A percentile compares a stretch with the other conserved stretches of the same genome.
Evolutionary conservation across 2,888 invertebrate genomes (phyloP).

Genomic region (Lepetodrilus schrolli): DNA sequence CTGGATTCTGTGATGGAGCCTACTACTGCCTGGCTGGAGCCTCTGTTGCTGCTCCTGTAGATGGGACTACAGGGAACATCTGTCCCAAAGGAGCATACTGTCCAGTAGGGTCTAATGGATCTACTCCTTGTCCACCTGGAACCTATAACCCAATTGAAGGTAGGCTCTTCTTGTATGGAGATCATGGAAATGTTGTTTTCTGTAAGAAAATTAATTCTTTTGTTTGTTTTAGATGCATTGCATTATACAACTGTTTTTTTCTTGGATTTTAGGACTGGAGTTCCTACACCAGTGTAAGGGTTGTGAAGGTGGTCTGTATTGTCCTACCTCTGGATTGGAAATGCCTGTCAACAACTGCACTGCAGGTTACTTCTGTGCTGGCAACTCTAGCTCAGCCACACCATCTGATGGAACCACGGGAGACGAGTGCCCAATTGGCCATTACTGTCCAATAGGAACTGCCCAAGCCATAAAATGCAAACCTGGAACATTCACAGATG

Average conservation of each 20-base stretch:
- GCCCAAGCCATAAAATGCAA: constrained; percentile 58
- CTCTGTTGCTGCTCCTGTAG: constrained; percentile 54
- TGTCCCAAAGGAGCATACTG: constrained; percentile 68
- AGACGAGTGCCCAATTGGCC: constrained; percentile 60
- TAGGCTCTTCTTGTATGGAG: constrained; percentile 37
- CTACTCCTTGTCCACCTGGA: constrained; percentile 66
- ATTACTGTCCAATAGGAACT: constrained; percentile 67
- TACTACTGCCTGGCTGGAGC: constrained; percentile 63
- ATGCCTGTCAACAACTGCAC: constrained; percentile 62
- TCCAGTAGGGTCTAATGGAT: constrained; percentile 57
- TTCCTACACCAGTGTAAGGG: constrained; percentile 59
- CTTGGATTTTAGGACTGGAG: constrained; percentile 51
- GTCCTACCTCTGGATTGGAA: constrained; percentile 60
- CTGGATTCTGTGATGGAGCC: constrained; percentile 60
- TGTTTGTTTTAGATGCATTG: background rate
- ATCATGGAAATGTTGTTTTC: background rate
- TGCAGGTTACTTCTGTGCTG: constrained; percentile 61
- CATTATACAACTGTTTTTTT: background rate
- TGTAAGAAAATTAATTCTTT: background rate
- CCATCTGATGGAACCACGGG: constrained; percentile 63
- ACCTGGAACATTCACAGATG: constrained; percentile 63
- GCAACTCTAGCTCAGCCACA: constrained; percentile 49
- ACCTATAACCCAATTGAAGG: constrained; percentile 67
- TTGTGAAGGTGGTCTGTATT: constrained; percentile 69
- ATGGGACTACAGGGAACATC: constrained; percentile 61